Evolutionary conservation across 92 coral and sea anemone species (phyloP), one percentile per base, ranked within the genome.

Genomic region (Phenganax stokvisi): DNA sequence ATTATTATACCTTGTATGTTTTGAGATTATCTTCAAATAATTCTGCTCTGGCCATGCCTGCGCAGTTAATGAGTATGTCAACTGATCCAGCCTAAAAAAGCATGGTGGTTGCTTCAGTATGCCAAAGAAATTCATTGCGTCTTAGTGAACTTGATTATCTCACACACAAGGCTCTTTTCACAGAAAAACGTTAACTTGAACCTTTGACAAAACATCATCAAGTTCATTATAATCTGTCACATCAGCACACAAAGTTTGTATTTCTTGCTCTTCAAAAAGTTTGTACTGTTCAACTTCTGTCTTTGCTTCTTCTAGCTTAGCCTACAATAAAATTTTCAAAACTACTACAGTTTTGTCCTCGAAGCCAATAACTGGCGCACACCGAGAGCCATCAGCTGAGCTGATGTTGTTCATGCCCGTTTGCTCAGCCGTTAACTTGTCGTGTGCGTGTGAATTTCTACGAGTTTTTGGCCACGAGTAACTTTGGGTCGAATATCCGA

Each of bases 41-140:
- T 56, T 90, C 94, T 88, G 97, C 88, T 56, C 86, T 92, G 16
- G 98, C 97, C 88, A 88, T 92, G 27, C 98, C 98, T 61, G 98
- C 98, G 85, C 97, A 94, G 84, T 94, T 94, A 37, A 90, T 87
- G 9, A 94, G 88, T 71, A 90, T 77, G 72, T 94, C 97, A 62
- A 94, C 87, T 47, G 96, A 97, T 13, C 96, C 97, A 68, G 83
- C 80, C 25, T 61, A 76, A 12, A 76, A 37, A 5, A 37, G 47
- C 47, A 37, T 5, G 47, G 5, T 37, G 5, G 47, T 37, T 37
- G 47, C 47, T 37, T 37, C 47, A 37, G 47, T 37, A 37, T 20
- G 93, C 97, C 93, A 90, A 74, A 15, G 63, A 12, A 65, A 27
- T 7, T n/a, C 0, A 56, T 29, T 29, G 15, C 6, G 8, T 30